Evolutionary conservation across 2,797 vertebrate genomes (phyloP), one percentile per base, ranked within the genome.

Genomic region (Falco peregrinus): DNA sequence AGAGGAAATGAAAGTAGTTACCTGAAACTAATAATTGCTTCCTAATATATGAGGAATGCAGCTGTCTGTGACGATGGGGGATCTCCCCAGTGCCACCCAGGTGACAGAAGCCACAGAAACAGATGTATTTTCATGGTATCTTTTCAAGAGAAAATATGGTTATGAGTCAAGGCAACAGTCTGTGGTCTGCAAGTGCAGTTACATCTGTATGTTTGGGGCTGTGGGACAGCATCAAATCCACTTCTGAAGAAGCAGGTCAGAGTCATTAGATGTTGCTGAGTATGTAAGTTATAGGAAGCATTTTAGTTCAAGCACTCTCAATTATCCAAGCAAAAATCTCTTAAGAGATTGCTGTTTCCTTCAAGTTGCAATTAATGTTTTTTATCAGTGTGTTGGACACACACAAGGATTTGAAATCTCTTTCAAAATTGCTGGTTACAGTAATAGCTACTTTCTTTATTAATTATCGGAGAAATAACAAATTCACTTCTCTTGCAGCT

Each of bases 251-350:
- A 82, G 31, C n/a, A 79, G 54, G n/a, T 91, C 80, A 87, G 74
- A 79, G 59, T 89, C 70, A 65, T 74, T 47, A 71, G 39, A 71
- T 84, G 37, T 47, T 91, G 68, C 50, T 82, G 84, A 63, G 41
- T 37, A 37, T 83, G 33, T 33, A 35, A 91, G 29, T 76, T 87
- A 53, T 33, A 79, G 91, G 35, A 26, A 95, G 15, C 31, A 57
- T 77, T 71, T 91, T 83, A 43, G 29, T 82, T 95, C 56, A 79
- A 92, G 64, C n/a, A 39, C 47, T 79, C 31, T 95, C 45, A 84
- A 83, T 89, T 84, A 84, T 57, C 63, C 86, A 93, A 56, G 61
- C 24, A 91, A 87, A 94, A 92, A 70, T 93, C 31, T 83, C 78
- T 73, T 80, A 78, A 48, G 50, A 90, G 26, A 71, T 39, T 64